Conservation (phyloP, 2,113 vertebrate genomes). For the Indicator indicator region DNA sequence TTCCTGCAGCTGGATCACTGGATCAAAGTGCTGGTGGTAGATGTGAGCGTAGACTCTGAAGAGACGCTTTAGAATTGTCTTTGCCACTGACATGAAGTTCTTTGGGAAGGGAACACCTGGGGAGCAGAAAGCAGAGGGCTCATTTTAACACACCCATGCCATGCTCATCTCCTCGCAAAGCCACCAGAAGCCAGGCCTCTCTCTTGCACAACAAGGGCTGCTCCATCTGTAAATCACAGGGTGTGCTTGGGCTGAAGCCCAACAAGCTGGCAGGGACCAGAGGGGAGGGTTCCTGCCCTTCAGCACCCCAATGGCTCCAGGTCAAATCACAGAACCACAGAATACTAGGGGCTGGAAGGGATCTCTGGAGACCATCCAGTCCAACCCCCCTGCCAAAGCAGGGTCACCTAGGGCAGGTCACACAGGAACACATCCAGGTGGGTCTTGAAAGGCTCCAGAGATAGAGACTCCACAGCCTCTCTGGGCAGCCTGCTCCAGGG, state of each 20-base stretch:
- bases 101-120: constrained; percentile 84
- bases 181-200: background rate
- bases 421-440: too few species aligned
- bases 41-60: constrained; percentile 86
- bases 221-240: background rate
- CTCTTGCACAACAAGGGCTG: background rate
- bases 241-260: background rate
- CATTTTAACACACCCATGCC: background rate
- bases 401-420: too few species aligned
- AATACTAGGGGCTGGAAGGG: too few species aligned
- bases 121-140: background rate
- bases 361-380: too few species aligned
- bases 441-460: too few species aligned
- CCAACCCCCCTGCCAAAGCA: too few species aligned
- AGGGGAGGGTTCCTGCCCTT: background rate
- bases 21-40: constrained; percentile 87
- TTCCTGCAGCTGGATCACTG: constrained; percentile 85
- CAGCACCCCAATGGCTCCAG: background rate
- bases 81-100: constrained; percentile 87
- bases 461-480: too few species aligned
- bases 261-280: background rate
- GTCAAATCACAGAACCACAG: background rate
- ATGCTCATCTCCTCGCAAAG: rapidly evolving
- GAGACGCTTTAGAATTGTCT: constrained; percentile 85
- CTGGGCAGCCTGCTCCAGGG: too few species aligned